Evolutionary conservation across 2,797 vertebrate species (phyloP).

Genomic region (Lemur catta): DNA sequence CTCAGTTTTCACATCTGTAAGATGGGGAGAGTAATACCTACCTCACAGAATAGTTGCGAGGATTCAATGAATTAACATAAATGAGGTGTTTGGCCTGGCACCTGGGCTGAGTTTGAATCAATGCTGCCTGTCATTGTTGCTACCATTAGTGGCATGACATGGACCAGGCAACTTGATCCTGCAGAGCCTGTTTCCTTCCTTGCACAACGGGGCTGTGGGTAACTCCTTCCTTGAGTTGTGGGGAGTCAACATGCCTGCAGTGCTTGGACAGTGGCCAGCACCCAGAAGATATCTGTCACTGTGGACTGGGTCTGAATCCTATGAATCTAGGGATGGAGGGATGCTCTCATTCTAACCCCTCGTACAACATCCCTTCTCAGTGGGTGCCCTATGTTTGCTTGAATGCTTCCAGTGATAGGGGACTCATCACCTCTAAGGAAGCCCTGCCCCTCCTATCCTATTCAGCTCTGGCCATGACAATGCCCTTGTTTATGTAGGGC

Average conservation of each 20-base stretch:
- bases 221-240: not conserved
- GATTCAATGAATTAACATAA: not conserved
- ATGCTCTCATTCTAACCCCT: not conserved
- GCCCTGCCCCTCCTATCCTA: not conserved
- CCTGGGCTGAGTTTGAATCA: not conserved
- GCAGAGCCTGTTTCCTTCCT: not conserved
- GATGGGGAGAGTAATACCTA: not conserved
- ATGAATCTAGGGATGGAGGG: not conserved
- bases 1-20: not conserved
- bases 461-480: not conserved
- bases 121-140: rapidly evolving
- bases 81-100: not conserved
- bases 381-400: not conserved
- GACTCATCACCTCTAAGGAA: not conserved
- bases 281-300: not conserved
- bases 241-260: not conserved
- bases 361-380: not conserved
- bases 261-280: not conserved
- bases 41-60: not conserved
- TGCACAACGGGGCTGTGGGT: not conserved
- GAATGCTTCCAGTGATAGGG: not conserved
- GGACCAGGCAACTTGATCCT: not conserved
- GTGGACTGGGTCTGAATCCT: not conserved
- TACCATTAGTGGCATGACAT: not conserved
- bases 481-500: not conserved